phyloP scores from a whole-genome alignment of 2,797 vertebrate genomes.

The Natrix natrix region DNA sequence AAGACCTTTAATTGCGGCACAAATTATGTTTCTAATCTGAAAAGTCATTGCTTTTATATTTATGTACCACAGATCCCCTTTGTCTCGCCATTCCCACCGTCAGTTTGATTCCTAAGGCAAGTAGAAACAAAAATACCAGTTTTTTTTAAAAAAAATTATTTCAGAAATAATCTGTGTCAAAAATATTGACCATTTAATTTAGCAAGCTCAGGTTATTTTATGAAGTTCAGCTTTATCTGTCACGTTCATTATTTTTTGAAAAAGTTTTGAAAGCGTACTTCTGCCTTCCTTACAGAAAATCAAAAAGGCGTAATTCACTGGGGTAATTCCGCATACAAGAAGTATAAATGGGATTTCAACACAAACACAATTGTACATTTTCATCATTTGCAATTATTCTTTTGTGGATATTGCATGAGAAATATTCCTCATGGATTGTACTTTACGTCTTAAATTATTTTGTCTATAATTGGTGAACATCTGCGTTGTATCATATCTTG shows the following conservation, averaged over 20 bases:
- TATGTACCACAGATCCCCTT: constrained; percentile 43
- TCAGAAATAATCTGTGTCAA: background rate
- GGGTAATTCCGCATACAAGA: background rate
- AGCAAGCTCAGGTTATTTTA: constrained; percentile 35
- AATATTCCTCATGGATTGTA: background rate
- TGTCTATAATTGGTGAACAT: constrained; percentile 67
- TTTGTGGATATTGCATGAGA: background rate
- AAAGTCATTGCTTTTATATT: constrained; percentile 36
- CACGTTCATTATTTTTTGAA: background rate
- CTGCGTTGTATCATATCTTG: constrained; percentile 70
- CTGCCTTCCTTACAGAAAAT: constrained; percentile 57
- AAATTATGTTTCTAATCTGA: constrained; percentile 61
- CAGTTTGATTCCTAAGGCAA: constrained; percentile 32
- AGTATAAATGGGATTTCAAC: background rate
- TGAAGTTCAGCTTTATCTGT: constrained; percentile 54
- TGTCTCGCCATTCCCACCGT: constrained; percentile 27
- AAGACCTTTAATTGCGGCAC: constrained; percentile 61
- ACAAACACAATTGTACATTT: background rate
- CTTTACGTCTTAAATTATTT: constrained; percentile 39
- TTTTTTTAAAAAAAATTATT: no score
- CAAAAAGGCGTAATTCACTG: background rate
- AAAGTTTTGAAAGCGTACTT: constrained; percentile 40
- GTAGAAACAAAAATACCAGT: constrained; percentile 27
- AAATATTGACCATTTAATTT: constrained; percentile 32
- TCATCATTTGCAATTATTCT: background rate